Conservation (phyloP, 2,888 invertebrate genomes). For the Tenthredo mesomela region DNA sequence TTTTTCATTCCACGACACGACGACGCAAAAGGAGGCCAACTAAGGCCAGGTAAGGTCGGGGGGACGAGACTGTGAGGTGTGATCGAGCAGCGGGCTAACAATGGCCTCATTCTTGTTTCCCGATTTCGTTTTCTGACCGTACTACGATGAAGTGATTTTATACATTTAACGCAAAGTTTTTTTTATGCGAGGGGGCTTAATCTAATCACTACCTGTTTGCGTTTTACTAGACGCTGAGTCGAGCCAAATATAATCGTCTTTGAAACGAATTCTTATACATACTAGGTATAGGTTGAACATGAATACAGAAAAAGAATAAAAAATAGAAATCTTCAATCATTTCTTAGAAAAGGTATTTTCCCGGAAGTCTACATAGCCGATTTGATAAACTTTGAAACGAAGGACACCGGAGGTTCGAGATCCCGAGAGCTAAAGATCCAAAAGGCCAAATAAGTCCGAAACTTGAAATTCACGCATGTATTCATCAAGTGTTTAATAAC, state of each 20-base stretch:
- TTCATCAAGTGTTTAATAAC: too few species aligned
- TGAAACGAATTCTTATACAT: too few species aligned
- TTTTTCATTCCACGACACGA: not conserved
- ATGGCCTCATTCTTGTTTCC: slow-evolving; percentile 37
- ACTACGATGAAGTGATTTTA: not conserved
- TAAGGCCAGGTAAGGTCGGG: slow-evolving; percentile 11
- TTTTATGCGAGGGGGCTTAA: not conserved
- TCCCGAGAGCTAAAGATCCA: too few species aligned
- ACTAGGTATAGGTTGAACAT: too few species aligned
- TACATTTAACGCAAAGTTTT: not conserved
- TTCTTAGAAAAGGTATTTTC: too few species aligned
- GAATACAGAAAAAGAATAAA: too few species aligned
- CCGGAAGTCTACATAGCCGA: too few species aligned
- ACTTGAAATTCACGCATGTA: too few species aligned
- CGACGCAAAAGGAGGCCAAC: slow-evolving; percentile 25
- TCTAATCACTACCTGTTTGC: not conserved
- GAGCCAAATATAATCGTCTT: not conserved
- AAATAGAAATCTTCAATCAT: too few species aligned
- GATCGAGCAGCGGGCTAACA: slow-evolving; percentile 10
- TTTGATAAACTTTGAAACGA: too few species aligned
- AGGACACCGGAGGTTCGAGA: too few species aligned
- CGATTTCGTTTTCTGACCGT: not conserved
- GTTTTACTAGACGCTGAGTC: not conserved
- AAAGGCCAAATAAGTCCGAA: too few species aligned
- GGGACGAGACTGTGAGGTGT: slow-evolving; percentile 2